A percentile compares a stretch with the other conserved stretches of the same genome.
phyloP scores from a whole-genome alignment of 1,140 invertebrate genomes.

The Macrobrachium nipponense region DNA sequence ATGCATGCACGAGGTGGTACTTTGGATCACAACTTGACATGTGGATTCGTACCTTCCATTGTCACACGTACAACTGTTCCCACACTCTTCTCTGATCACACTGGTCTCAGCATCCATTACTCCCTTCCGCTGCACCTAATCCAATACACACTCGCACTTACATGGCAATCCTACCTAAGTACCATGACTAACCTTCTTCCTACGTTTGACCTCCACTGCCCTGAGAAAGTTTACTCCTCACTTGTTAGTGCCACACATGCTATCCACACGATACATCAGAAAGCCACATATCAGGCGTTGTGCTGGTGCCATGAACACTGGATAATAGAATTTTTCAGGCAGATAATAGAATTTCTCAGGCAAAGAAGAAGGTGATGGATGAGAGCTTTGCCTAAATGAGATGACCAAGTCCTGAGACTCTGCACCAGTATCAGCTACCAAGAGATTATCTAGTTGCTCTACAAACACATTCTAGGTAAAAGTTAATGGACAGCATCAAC shows the following conservation, averaged over 20 bases:
- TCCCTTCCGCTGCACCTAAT: not conserved
- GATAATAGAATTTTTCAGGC: not conserved
- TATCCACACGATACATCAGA: too few relatives aligned
- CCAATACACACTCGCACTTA: not conserved
- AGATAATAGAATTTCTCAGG: too few relatives aligned
- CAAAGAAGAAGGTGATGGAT: constrained; percentile 2
- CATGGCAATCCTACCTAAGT: not conserved
- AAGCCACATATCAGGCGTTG: too few relatives aligned
- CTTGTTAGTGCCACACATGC: too few relatives aligned
- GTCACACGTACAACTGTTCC: too few relatives aligned
- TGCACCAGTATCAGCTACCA: constrained; percentile 23
- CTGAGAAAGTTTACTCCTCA: too few relatives aligned
- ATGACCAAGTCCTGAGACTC: constrained; percentile 4
- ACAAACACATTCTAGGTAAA: constrained; percentile 1
- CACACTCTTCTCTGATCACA: too few relatives aligned
- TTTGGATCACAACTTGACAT: too few relatives aligned
- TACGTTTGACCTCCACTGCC: constrained; percentile 25
- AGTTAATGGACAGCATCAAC: constrained; percentile 2
- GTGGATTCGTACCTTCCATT: too few relatives aligned
- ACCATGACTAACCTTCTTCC: not conserved
- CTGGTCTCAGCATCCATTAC: not conserved
- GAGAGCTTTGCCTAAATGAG: not conserved
- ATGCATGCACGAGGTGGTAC: too few relatives aligned
- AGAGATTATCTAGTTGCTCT: constrained; percentile 3
- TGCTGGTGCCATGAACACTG: not conserved